These are phyloP conservation scores for Anser cygnoides DNA, from an alignment of 2,113 vertebrate species.

Conservation along the genomic window DNA sequence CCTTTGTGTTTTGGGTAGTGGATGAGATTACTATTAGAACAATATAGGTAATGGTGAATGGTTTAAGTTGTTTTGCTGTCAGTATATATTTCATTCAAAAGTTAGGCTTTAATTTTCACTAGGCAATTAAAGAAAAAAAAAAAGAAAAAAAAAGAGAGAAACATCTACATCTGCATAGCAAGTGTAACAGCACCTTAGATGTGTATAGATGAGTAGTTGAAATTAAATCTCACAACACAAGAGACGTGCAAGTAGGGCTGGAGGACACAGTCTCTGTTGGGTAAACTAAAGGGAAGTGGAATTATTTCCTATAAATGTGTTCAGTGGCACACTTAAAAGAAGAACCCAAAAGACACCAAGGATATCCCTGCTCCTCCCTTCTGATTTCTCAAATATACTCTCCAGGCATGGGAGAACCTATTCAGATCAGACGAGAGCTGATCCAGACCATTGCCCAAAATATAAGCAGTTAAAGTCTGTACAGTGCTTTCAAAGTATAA, in stretches of 20 bases:
- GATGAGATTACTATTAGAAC: slow-evolving; percentile 48
- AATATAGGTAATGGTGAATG: neutral
- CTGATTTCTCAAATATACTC: slow-evolving; percentile 3
- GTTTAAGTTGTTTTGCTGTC: slow-evolving; percentile 18
- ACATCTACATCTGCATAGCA: neutral
- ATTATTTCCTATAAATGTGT: neutral
- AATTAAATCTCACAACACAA: neutral
- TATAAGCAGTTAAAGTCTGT: slow-evolving; percentile 42
- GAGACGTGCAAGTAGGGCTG: neutral
- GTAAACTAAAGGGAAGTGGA: neutral
- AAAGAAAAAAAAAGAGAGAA: slow-evolving; percentile 4
- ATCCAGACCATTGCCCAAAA: slow-evolving; percentile 16
- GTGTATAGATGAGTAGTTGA: neutral
- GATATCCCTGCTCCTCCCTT: neutral
- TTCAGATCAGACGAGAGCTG: neutral
- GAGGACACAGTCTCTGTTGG: neutral
- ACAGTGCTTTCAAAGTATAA: slow-evolving; percentile 44
- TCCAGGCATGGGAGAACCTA: neutral
- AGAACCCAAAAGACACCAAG: neutral
- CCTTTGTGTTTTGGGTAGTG: neutral
- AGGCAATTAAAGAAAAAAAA: neutral
- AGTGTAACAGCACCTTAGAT: neutral
- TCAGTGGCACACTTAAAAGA: neutral
- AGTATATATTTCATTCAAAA: slow-evolving; percentile 13
- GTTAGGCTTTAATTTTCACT: slow-evolving; percentile 39